Conservation (phyloP, 2,888 invertebrate species). For the Gymnosoma rotundatum region DNA sequence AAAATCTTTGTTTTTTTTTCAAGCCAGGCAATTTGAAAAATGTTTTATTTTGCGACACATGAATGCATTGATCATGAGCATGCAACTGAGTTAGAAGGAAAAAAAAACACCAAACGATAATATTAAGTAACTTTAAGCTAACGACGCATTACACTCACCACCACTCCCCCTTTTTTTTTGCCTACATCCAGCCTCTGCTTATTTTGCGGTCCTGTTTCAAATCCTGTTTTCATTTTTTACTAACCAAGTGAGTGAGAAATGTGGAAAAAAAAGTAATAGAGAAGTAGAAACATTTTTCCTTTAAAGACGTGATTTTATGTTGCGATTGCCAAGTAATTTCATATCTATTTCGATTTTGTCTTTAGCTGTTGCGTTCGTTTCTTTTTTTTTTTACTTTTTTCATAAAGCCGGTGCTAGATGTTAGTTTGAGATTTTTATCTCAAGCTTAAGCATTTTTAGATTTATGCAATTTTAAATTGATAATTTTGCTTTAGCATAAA, state of each 20-base stretch:
- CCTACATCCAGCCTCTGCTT: neutral
- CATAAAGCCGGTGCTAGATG: slow-evolving; percentile 26
- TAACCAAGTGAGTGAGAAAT: slow-evolving; percentile 10
- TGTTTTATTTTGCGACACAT: slow-evolving; percentile 70
- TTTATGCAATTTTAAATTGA: slow-evolving; percentile 69
- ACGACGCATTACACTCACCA: slow-evolving; percentile 10
- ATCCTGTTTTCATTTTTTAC: slow-evolving; percentile 44
- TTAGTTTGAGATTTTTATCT: slow-evolving; percentile 58
- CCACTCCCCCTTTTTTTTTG: slow-evolving; percentile 36
- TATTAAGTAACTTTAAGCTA: slow-evolving; percentile 32
- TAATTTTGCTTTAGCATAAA: slow-evolving; percentile 56
- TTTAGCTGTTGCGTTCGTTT: slow-evolving; percentile 17
- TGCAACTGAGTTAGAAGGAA: slow-evolving; percentile 55
- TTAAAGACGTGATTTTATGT: slow-evolving; percentile 71
- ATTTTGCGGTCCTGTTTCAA: slow-evolving; percentile 39
- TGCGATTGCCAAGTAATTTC: slow-evolving; percentile 67
- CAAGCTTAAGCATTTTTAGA: slow-evolving; percentile 61
- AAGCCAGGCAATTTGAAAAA: slow-evolving; percentile 61
- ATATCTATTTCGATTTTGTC: slow-evolving; percentile 63
- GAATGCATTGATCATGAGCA: slow-evolving; percentile 70
- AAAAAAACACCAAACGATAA: slow-evolving; percentile 21
- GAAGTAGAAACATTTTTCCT: slow-evolving; percentile 45
- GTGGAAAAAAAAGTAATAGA: neutral
- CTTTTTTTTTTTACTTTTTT: neutral
- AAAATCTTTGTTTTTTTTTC: neutral